phyloP scores from a whole-genome alignment of 2,113 vertebrate genomes.

The Colistium nudipinnis region DNA sequence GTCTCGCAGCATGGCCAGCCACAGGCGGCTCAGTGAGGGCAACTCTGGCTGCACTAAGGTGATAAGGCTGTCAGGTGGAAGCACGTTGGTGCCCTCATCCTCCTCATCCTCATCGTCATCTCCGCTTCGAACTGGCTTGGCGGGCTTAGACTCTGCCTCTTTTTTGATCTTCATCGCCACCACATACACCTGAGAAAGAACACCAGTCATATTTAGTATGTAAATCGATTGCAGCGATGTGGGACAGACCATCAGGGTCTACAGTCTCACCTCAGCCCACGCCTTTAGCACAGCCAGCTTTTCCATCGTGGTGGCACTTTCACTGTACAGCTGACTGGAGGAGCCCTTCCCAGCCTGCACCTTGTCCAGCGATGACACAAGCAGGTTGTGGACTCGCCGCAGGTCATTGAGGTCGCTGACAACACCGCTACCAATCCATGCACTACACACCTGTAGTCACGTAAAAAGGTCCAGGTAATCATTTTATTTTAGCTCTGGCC shows the following conservation, averaged over 20 bases:
- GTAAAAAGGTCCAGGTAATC: not conserved
- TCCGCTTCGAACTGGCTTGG: conserved; percentile 75
- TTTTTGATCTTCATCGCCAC: conserved; percentile 98
- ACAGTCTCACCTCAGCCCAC: conserved; percentile 91
- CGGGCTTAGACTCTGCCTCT: conserved; percentile 87
- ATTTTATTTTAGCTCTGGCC: not conserved
- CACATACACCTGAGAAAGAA: conserved; percentile 88
- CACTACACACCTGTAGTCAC: conserved; percentile 89
- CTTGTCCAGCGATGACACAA: conserved; percentile 98
- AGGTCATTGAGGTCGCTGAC: conserved; percentile 98
- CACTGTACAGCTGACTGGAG: conserved; percentile 94
- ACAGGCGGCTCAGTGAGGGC: conserved; percentile 92
- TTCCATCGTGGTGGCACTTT: conserved; percentile 98
- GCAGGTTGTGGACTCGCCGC: conserved; percentile 95
- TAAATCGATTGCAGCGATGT: not conserved
- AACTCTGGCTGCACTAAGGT: conserved; percentile 94
- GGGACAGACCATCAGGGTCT: not conserved
- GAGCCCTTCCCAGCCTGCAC: conserved; percentile 94
- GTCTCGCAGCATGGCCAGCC: conserved; percentile 94
- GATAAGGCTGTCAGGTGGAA: conserved; percentile 96
- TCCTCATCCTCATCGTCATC: conserved; percentile 90
- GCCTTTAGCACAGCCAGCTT: conserved; percentile 97
- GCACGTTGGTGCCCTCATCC: conserved; percentile 81
- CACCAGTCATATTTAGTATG: not conserved
- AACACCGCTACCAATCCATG: conserved; percentile 98